Evolutionary conservation across 1,140 invertebrate species (phyloP), one percentile per base, ranked within the genome.

Genomic region (Halotydeus destructor): DNA sequence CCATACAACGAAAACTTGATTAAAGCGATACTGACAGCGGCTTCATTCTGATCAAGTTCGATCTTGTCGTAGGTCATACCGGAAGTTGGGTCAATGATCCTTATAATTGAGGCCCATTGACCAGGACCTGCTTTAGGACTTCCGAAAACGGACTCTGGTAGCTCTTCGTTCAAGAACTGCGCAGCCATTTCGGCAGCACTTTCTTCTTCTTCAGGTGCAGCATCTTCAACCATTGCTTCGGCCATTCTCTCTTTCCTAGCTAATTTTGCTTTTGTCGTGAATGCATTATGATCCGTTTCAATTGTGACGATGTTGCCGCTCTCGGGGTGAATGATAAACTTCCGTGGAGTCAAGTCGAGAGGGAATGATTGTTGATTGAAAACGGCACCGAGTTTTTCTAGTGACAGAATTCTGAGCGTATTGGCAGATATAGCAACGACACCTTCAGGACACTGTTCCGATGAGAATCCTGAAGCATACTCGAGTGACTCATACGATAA

Each of bases 391-490:
- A 99, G 63, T 61, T 99, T 99, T 60, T 99, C 94, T 12, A 99
- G 62, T 0, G 93, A 89, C 55, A 99, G 71, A 70, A 99, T 99
- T 49, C 69, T 71, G 22, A 99, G 64, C 0, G 91, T 98, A 54
- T 98, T 98, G 1, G 83, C 83, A 0, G 89, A 93, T 60, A 99
- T 98, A 0, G 94, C 93, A 5, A 99, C 94, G 50, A 99, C 93
- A 49, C 91, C 94, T 62, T 99, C 94, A 1, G 88, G 85, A 69
- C 93, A 99, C 60, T 99, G 93, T 62, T 98, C 91, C 44, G 86
- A 94, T 43, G 85, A 85, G 58, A 97, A 99, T 9, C 89, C 88
- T 0, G 88, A 89, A 1, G 94, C 93, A 65, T 91, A 96, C 57
- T 98, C 94, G 18, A 99, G 61, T 34, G 80, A 80, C 62, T 96